Percentiles rank a stretch among this genome's conserved stretches.
Evolutionary conservation across 2,888 invertebrate genomes (phyloP).

Genomic region (Falcaria lacertinaria): DNA sequence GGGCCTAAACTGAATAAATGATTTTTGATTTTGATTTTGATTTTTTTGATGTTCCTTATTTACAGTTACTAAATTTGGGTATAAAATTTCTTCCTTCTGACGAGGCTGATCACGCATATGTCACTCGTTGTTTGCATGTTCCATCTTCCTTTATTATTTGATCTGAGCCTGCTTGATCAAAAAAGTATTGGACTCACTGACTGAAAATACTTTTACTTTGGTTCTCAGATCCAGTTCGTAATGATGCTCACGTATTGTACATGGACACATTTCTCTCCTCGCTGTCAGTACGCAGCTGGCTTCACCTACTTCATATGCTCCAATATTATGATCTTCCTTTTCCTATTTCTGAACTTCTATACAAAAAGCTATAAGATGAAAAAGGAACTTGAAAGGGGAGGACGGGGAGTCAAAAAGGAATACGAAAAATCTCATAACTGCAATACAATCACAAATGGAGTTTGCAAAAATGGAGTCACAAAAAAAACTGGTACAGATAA

Average conservation of each 20-base stretch:
- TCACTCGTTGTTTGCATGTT: too few relatives aligned
- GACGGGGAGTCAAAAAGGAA: constrained; percentile 40
- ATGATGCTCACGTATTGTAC: constrained; percentile 83
- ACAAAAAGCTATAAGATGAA: constrained; percentile 76
- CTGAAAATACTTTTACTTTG: neutral
- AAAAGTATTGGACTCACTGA: too few relatives aligned
- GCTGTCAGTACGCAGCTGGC: constrained; percentile 81
- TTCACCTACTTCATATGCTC: constrained; percentile 76
- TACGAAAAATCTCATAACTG: constrained; percentile 36
- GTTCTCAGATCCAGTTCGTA: constrained; percentile 81
- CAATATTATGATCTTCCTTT: constrained; percentile 81
- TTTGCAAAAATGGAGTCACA: constrained; percentile 25
- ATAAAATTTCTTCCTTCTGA: too few relatives aligned
- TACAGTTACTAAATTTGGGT: too few relatives aligned
- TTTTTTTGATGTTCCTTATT: too few relatives aligned
- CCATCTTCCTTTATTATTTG: too few relatives aligned
- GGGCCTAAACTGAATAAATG: too few relatives aligned
- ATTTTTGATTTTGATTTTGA: too few relatives aligned
- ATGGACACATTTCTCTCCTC: constrained; percentile 75
- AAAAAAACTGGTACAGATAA: constrained; percentile 32
- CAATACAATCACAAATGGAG: constrained; percentile 20
- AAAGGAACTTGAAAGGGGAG: constrained; percentile 38
- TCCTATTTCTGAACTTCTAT: constrained; percentile 84
- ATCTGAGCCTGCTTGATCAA: too few relatives aligned
- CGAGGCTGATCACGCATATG: too few relatives aligned